Conservation (phyloP, 2,888 invertebrate species). For the Nyleta sp. region DNA sequence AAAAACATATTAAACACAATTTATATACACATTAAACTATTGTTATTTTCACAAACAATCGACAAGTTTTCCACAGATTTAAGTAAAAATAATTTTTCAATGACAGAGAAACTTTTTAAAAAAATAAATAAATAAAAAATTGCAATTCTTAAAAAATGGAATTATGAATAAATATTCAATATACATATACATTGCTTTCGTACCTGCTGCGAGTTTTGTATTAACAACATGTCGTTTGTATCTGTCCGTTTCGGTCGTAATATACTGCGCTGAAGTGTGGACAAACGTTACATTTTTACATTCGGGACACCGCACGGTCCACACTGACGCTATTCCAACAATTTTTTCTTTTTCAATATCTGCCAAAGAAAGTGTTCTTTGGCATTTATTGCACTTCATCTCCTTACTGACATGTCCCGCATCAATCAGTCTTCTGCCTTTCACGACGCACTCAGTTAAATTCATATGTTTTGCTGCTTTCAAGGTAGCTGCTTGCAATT, state of each 20-base stretch:
- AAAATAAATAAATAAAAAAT: too few species aligned
- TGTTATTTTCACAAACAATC: too few species aligned
- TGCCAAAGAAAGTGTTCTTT: not conserved
- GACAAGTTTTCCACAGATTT: too few species aligned
- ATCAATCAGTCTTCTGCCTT: not conserved
- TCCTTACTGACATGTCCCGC: not conserved
- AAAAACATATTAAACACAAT: not conserved
- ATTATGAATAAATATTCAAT: too few species aligned
- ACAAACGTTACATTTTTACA: not conserved
- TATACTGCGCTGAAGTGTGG: not conserved
- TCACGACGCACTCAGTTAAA: not conserved
- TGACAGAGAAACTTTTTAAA: too few species aligned
- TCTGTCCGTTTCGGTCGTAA: not conserved
- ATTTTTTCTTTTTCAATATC: slow-evolving; percentile 22
- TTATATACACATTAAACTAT: too few species aligned
- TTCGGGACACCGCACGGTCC: slow-evolving; percentile 13
- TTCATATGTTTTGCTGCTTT: too few species aligned
- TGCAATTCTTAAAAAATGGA: too few species aligned
- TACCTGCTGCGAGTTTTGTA: slow-evolving; percentile 24
- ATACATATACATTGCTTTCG: not conserved
- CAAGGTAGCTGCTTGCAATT: too few species aligned
- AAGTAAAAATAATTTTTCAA: too few species aligned
- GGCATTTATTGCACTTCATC: slow-evolving; percentile 8
- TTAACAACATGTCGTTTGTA: slow-evolving; percentile 16
- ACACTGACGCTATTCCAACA: slow-evolving; percentile 7